A percentile compares a stretch with the other conserved stretches of the same genome.
phyloP scores from a whole-genome alignment of 2,113 vertebrate species.

The Gavialis gangeticus region DNA sequence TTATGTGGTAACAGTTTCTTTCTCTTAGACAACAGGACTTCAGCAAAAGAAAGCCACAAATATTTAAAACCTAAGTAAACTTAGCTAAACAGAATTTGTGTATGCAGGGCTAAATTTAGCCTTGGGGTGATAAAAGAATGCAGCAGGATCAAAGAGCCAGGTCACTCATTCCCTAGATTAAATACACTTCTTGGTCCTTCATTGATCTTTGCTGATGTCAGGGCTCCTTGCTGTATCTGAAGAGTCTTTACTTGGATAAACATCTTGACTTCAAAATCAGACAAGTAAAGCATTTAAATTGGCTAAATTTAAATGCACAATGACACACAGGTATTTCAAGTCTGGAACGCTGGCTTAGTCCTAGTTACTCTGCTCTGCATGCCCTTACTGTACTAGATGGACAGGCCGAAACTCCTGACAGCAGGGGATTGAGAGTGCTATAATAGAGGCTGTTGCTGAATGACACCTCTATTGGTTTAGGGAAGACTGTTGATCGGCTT shows the following conservation, averaged over 20 bases:
- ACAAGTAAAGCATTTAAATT: conserved; percentile 39
- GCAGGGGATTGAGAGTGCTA: background rate
- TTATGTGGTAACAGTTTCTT: conserved; percentile 53
- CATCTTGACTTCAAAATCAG: conserved; percentile 61
- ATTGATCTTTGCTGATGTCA: conserved; percentile 68
- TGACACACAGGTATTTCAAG: conserved; percentile 2
- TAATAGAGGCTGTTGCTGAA: accelerated
- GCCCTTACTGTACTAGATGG: background rate
- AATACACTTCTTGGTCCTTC: conserved; percentile 41
- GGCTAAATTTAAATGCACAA: background rate
- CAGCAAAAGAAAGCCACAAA: conserved; percentile 72
- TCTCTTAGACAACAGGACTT: conserved; percentile 56
- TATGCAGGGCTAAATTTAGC: conserved; percentile 70
- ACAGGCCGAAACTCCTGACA: background rate
- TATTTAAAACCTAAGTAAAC: conserved; percentile 71
- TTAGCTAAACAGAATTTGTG: conserved; percentile 66
- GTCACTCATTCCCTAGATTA: conserved; percentile 76
- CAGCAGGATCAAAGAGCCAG: conserved; percentile 74
- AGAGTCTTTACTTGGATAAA: conserved; percentile 55
- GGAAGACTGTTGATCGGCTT: background rate
- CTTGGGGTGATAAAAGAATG: conserved; percentile 61
- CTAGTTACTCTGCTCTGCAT: background rate
- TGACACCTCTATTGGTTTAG: background rate
- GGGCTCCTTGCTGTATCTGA: conserved; percentile 58
- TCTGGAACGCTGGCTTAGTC: background rate